A percentile compares a stretch with the other conserved stretches of the same genome.
These are phyloP conservation scores for Pomacea maculata DNA, from an alignment of 1,140 invertebrate species.

Conservation along the genomic window DNA sequence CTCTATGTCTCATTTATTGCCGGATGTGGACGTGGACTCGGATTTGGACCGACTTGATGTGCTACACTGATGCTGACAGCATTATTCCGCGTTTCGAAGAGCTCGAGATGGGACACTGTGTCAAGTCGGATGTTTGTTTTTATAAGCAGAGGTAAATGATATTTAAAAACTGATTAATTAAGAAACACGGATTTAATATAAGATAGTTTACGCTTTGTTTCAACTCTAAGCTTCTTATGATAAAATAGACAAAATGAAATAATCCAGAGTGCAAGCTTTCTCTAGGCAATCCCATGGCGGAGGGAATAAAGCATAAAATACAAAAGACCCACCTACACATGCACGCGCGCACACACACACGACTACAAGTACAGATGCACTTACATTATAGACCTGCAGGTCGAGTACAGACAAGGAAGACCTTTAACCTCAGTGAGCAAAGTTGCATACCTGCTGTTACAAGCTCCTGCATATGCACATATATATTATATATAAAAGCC, in stretches of 20 bases:
- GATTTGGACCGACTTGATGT: slow-evolving; percentile 1
- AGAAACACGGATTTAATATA: not conserved
- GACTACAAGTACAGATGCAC: no score
- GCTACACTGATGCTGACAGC: slow-evolving; percentile 23
- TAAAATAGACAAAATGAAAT: no score
- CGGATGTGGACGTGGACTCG: not conserved
- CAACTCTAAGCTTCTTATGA: not conserved
- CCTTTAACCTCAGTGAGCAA: no score
- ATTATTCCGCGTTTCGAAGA: slow-evolving; percentile 14
- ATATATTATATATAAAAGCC: no score
- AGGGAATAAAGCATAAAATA: no score
- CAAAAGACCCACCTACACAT: not conserved
- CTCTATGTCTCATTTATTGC: not conserved
- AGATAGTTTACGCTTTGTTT: not conserved
- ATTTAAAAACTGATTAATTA: not conserved
- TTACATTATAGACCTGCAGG: no score
- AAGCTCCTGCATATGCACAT: no score
- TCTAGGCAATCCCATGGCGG: no score
- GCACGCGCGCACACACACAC: not conserved
- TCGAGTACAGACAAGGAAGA: no score
- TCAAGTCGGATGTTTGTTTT: slow-evolving; percentile 17
- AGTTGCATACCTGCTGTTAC: no score
- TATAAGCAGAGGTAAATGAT: slow-evolving; percentile 18
- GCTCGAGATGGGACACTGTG: slow-evolving; percentile 21
- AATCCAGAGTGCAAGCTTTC: no score